phyloP scores from a whole-genome alignment of 2,113 vertebrate genomes.

The Pangasianodon gigas region DNA sequence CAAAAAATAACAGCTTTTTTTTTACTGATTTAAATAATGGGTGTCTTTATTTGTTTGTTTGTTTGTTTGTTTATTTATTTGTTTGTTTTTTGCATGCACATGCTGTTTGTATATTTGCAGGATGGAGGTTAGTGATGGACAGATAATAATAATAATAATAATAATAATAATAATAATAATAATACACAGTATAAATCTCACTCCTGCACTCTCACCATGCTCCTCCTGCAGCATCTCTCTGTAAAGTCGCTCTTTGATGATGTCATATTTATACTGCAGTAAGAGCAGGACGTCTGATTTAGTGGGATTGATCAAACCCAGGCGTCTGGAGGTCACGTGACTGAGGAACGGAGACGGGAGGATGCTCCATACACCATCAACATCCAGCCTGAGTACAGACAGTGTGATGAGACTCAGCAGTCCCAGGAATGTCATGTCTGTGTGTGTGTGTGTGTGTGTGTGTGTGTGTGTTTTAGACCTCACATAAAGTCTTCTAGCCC shows the following conservation, averaged over 20 bases:
- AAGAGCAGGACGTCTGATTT: constrained; percentile 65
- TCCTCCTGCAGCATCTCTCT: constrained; percentile 74
- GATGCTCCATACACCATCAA: constrained; percentile 64
- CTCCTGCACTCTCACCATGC: constrained; percentile 40
- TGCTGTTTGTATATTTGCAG: background rate
- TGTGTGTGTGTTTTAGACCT: constrained; percentile 34
- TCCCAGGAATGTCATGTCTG: background rate
- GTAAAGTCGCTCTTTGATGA: constrained; percentile 65
- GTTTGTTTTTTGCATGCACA: background rate
- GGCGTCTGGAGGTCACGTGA: constrained; percentile 35
- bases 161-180: background rate
- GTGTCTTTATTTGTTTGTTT: background rate
- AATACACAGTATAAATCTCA: background rate
- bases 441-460: background rate
- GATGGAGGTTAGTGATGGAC: background rate
- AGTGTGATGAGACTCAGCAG: background rate
- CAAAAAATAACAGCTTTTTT: background rate
- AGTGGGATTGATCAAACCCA: constrained; percentile 57
- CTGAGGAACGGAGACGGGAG: constrained; percentile 45
- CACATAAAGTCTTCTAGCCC: constrained; percentile 34
- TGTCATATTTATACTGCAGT: constrained; percentile 71
- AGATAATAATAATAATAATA: background rate
- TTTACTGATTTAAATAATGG: background rate
- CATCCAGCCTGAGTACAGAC: constrained; percentile 39
- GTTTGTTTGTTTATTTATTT: background rate